Conservation (phyloP, 1,140 invertebrate species). For the Drosophila insularis region DNA sequence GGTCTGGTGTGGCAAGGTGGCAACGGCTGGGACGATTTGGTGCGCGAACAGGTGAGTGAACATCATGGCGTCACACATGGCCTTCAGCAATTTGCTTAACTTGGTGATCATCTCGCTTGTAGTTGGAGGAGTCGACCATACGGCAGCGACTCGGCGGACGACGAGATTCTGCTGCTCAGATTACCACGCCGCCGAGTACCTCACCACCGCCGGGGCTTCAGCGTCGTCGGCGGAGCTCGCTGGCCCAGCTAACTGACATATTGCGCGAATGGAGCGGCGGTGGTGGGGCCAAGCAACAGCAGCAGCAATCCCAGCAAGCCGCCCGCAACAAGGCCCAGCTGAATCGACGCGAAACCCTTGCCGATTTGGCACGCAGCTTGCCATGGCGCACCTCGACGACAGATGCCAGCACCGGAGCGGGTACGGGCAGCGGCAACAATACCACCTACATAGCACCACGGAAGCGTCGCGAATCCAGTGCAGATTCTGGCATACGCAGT, state of each 20-base stretch:
- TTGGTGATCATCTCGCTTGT: not conserved
- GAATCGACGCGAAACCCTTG: slow-evolving; percentile 91
- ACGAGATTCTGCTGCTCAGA: slow-evolving; percentile 93
- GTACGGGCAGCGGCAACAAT: slow-evolving; percentile 27
- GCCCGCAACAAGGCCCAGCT: slow-evolving; percentile 86
- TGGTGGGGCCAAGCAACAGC: slow-evolving; percentile 83
- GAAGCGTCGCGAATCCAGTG: slow-evolving; percentile 90
- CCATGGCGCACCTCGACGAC: slow-evolving; percentile 88
- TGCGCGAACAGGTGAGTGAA: slow-evolving; percentile 87
- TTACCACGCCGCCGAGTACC: slow-evolving; percentile 89
- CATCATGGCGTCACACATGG: too few relatives aligned
- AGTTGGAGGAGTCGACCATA: slow-evolving; percentile 91
- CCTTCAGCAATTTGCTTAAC: too few relatives aligned
- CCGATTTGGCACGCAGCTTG: slow-evolving; percentile 89
- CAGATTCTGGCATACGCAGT: slow-evolving; percentile 91
- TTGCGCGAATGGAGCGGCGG: slow-evolving; percentile 92
- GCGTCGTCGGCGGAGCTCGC: slow-evolving; percentile 89
- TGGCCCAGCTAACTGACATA: slow-evolving; percentile 94
- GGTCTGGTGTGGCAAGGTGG: slow-evolving; percentile 95
- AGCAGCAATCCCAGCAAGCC: slow-evolving; percentile 47
- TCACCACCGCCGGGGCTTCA: slow-evolving; percentile 84
- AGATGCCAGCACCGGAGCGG: slow-evolving; percentile 82
- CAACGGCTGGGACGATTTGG: slow-evolving; percentile 95
- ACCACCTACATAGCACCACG: slow-evolving; percentile 84
- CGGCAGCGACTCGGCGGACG: slow-evolving; percentile 90